phyloP scores from a whole-genome alignment of 2,797 vertebrate genomes.

The Coreius guichenoti region DNA sequence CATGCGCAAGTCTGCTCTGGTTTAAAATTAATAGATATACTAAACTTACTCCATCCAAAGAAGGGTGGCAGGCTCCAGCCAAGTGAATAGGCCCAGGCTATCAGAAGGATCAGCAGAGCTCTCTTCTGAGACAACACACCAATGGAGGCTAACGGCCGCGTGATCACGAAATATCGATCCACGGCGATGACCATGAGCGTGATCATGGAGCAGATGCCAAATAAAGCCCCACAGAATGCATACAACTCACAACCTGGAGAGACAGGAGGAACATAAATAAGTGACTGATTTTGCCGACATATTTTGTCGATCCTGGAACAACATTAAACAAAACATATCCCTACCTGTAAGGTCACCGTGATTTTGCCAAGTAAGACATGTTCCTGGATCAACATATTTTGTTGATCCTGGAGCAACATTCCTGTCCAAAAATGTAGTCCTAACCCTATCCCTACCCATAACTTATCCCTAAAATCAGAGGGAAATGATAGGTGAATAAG shows the following conservation, averaged over 20 bases:
- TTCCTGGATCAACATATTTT: too few species aligned
- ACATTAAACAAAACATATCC: too few species aligned
- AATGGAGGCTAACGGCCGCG: slow-evolving; percentile 88
- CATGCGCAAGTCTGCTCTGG: too few species aligned
- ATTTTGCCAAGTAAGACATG: too few species aligned
- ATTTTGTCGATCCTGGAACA: too few species aligned
- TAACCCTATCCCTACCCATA: too few species aligned
- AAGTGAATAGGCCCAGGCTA: slow-evolving; percentile 89
- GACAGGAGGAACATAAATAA: slow-evolving; percentile 3
- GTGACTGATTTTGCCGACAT: neutral
- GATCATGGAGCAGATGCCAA: slow-evolving; percentile 97
- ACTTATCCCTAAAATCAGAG: too few species aligned
- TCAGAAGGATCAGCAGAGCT: slow-evolving; percentile 82
- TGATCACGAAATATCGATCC: slow-evolving; percentile 96
- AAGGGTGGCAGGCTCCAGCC: slow-evolving; percentile 95
- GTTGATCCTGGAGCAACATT: too few species aligned
- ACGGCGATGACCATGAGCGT: slow-evolving; percentile 90
- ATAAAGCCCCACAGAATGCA: slow-evolving; percentile 94
- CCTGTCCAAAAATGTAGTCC: too few species aligned
- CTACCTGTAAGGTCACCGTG: too few species aligned
- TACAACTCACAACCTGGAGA: slow-evolving; percentile 89
- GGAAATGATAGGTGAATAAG: too few species aligned
- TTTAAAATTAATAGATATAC: neutral
- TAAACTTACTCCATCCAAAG: slow-evolving; percentile 95
- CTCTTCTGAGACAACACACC: slow-evolving; percentile 85